phyloP scores from a whole-genome alignment of 2,113 vertebrate genomes.

The Hippocampus comes region DNA sequence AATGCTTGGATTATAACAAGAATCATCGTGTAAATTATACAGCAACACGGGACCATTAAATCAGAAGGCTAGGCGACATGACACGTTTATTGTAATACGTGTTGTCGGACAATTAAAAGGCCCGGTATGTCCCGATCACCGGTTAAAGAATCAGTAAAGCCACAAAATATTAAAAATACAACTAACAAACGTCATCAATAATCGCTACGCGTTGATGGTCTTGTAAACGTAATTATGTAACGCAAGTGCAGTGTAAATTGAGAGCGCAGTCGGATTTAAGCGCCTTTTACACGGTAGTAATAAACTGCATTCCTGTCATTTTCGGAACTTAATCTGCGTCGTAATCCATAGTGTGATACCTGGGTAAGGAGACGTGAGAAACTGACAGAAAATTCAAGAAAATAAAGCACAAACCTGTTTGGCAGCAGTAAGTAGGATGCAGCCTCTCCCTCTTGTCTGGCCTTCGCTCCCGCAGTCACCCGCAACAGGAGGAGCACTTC shows the following conservation, averaged over 20 bases:
- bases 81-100: neutral
- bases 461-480: conserved; percentile 17
- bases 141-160: neutral
- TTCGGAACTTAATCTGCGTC: neutral
- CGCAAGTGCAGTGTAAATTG: neutral
- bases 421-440: conserved; percentile 1
- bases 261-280: neutral
- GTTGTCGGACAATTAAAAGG: neutral
- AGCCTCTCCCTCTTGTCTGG: neutral
- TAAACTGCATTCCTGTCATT: neutral
- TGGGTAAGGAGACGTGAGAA: neutral
- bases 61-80: neutral
- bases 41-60: neutral
- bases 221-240: neutral
- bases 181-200: too few relatives aligned
- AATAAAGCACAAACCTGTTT: conserved; percentile 12
- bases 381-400: neutral
- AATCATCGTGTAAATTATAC: neutral
- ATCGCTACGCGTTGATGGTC: neutral
- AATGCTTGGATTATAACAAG: neutral
- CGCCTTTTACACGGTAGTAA: neutral
- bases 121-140: neutral
- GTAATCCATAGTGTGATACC: neutral
- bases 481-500: conserved; percentile 21
- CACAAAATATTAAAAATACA: neutral